Base-by-base conservation (phyloP, 35 echinoderm and acorn worm species). In the Heliocidaris tuberculata region DNA sequence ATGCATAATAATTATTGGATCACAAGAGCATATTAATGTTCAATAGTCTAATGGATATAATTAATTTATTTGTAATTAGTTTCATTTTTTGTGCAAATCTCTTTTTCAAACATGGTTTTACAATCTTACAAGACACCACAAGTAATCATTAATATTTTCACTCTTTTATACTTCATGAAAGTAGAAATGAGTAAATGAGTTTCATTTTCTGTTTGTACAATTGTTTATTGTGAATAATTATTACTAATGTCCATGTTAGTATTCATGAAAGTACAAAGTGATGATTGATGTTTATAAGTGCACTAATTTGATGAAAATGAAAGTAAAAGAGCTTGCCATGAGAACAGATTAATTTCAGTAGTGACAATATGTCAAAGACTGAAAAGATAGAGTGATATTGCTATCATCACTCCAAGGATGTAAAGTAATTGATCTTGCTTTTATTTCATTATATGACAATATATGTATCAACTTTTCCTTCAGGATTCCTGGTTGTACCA, bases 401-500 rank as follows among this genome's bases (percentile, higher is more conserved):
- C 52, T 52, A 10, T 52, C 50, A 52, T 52, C 2, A 13, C 0
- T 52, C 6, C 4, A 7, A 86, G 31, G 16, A 86, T 86, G 85
- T 30, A 86, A 12, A 2, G 4, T 86, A 86, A 86, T 86, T 27
- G 21, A 48, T 88, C 5, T 32, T 88, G 86, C 86, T 32, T 88
- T 32, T 88, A 16, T 88, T 42, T 88, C 21, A 42, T 88, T 32
- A 42, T 42, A 42, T 42, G 0, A n/a, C n/a, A n/a, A n/a, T 42
- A 42, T 42, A 3, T 42, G 35, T 88, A 48, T 88, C 21, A 89
- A 35, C 91, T 49, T 13, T 88, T 31, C 31, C 56, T 93, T 19
- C 94, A 99, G 98, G 98, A 99, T 54, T 97, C 95, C 86, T 99
- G 98, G 98, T 95, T 97, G 17, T 97, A 97, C 48, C 98, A 99